Evolutionary conservation across 92 coral and sea anemone genomes (phyloP).

Genomic region (Palythoa heliodiscus): DNA sequence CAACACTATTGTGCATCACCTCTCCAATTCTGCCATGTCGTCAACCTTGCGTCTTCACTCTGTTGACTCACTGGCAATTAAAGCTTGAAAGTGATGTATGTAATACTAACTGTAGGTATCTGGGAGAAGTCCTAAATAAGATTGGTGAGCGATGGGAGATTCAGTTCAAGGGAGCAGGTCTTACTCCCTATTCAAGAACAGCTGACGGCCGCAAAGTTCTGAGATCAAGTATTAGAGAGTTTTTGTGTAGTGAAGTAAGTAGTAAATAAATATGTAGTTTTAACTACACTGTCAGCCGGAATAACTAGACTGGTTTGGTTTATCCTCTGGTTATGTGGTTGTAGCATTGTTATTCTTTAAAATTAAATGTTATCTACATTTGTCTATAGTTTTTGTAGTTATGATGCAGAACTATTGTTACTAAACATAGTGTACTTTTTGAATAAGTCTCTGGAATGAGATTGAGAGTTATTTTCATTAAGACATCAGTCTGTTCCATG

Average conservation of each 20-base stretch:
- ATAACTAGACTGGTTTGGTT: neutral
- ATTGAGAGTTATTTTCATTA: too few relatives aligned
- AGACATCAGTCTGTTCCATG: too few relatives aligned
- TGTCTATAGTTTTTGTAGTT: too few relatives aligned
- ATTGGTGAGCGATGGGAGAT: constrained; percentile 95
- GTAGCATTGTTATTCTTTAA: too few relatives aligned
- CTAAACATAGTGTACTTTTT: too few relatives aligned
- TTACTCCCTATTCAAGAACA: constrained; percentile 93
- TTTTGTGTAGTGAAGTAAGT: constrained; percentile 97
- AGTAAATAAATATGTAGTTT: neutral
- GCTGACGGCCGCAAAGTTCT: constrained; percentile 98
- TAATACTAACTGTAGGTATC: constrained; percentile 64
- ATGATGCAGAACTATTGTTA: too few relatives aligned
- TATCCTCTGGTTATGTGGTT: neutral
- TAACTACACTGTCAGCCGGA: neutral
- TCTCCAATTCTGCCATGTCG: too few relatives aligned
- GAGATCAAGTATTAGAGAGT: constrained; percentile 93
- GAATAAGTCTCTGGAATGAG: too few relatives aligned
- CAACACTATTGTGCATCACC: too few relatives aligned
- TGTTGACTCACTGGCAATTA: too few relatives aligned
- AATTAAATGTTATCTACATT: too few relatives aligned
- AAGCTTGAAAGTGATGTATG: neutral
- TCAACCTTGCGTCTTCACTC: neutral
- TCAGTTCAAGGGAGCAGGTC: constrained; percentile 96
- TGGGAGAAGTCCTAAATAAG: constrained; percentile 88